Evolutionary conservation across 2,888 invertebrate species (phyloP), one percentile per base, ranked within the genome.

Genomic region (Meandrusa payeni): DNA sequence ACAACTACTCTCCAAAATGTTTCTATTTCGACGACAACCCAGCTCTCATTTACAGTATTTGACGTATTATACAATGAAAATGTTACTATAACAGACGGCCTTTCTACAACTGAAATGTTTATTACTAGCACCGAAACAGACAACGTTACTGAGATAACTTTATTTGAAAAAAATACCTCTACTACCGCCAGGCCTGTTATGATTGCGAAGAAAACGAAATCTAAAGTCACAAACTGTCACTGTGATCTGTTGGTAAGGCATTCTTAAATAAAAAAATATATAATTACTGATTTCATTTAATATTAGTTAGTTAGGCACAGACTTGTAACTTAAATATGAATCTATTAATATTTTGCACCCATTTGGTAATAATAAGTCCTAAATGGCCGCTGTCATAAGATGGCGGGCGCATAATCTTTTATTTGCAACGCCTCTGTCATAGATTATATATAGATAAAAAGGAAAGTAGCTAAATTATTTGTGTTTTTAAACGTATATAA

Each of bases 241-340:
- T 87, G 86, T 48, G 70, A 86, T 58, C 66, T 86, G 49, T 51
- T 82, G 73, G 86, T 85, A 59, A 56, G 72, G n/a, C n/a, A n/a
- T n/a, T n/a, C n/a, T n/a, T n/a, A n/a, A n/a, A n/a, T n/a, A n/a
- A n/a, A n/a, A n/a, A n/a, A n/a, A n/a, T n/a, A n/a, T n/a, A n/a
- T n/a, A n/a, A n/a, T n/a, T n/a, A n/a, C n/a, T n/a, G n/a, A n/a
- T n/a, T n/a, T n/a, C n/a, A n/a, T n/a, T n/a, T n/a, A n/a, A n/a
- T n/a, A n/a, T n/a, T n/a, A n/a, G n/a, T n/a, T n/a, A n/a, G n/a
- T n/a, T n/a, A n/a, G n/a, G n/a, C n/a, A n/a, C n/a, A n/a, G n/a
- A n/a, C n/a, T n/a, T n/a, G n/a, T n/a, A n/a, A n/a, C n/a, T n/a
- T n/a, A n/a, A n/a, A n/a, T n/a, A n/a, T n/a, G n/a, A n/a, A n/a